phyloP scores from a whole-genome alignment of 2,113 vertebrate genomes.

The Chloroceryle aenea region DNA sequence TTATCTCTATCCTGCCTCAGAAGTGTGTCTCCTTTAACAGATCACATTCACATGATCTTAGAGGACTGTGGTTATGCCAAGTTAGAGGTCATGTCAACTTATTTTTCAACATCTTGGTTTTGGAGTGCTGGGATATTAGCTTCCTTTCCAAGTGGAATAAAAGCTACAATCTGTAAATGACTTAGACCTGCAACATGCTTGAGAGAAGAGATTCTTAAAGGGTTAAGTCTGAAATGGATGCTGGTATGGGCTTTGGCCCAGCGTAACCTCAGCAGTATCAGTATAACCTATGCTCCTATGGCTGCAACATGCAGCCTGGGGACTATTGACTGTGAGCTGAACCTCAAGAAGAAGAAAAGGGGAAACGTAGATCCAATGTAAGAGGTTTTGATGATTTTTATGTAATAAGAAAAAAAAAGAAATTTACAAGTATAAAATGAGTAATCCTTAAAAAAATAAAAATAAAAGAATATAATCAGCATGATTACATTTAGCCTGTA shows the following conservation, averaged over 20 bases:
- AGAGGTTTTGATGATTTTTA: background rate
- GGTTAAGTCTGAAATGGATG: background rate
- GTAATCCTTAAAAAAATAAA: background rate
- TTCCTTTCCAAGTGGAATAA: background rate
- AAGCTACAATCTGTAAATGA: background rate
- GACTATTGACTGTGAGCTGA: accelerated
- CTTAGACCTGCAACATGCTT: background rate
- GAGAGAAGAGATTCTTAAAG: background rate
- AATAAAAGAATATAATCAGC: background rate
- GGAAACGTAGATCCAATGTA: background rate
- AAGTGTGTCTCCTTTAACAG: background rate
- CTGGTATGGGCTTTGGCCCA: background rate
- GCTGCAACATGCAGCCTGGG: background rate
- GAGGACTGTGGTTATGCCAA: background rate
- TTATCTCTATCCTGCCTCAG: background rate
- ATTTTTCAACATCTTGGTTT: background rate
- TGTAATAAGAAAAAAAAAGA: background rate
- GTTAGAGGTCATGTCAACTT: background rate
- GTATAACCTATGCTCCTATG: accelerated
- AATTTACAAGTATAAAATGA: background rate
- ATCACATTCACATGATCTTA: accelerated
- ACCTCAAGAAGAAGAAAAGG: background rate
- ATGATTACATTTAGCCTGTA: background rate
- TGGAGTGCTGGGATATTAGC: background rate
- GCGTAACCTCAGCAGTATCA: background rate